phyloP scores from a whole-genome alignment of 2,888 invertebrate genomes.

The Cantharis lateralis region DNA sequence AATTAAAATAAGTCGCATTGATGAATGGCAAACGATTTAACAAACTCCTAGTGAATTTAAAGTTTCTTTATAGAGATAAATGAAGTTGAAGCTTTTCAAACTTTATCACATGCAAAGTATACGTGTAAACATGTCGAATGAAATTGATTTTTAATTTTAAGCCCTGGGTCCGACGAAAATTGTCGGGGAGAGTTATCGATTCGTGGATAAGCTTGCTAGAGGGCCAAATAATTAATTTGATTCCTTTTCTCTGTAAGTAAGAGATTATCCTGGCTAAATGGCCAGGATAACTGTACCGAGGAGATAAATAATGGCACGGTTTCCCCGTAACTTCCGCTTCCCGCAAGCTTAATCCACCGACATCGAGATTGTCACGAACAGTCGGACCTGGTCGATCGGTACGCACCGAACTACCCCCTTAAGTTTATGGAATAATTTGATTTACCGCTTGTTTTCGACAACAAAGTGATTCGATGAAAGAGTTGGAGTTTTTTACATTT shows the following conservation, averaged over 20 bases:
- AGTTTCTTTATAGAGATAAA: conserved; percentile 18
- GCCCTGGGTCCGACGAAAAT: not conserved
- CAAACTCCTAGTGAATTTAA: conserved; percentile 31
- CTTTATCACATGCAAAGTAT: conserved; percentile 1
- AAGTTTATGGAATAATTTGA: not conserved
- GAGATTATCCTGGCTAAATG: not conserved
- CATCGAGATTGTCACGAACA: not conserved
- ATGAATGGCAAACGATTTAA: conserved; percentile 37
- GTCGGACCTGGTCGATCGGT: not conserved
- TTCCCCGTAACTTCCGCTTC: not conserved
- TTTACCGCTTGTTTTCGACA: not conserved
- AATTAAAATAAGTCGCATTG: conserved; percentile 39
- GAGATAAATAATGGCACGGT: not conserved
- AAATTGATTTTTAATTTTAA: not conserved
- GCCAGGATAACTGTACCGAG: not conserved
- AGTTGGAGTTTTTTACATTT: not conserved
- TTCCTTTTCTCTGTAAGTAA: not conserved
- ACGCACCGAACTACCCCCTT: not conserved
- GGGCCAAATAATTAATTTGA: not conserved
- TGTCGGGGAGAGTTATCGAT: not conserved
- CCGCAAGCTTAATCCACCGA: not conserved
- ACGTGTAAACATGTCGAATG: not conserved
- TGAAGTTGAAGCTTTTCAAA: conserved; percentile 6
- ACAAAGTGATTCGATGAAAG: not conserved
- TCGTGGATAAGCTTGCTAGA: not conserved